Percentiles rank a stretch among this genome's conserved stretches.
phyloP scores from a whole-genome alignment of 2,113 vertebrate genomes.

The Gambusia holbrooki region DNA sequence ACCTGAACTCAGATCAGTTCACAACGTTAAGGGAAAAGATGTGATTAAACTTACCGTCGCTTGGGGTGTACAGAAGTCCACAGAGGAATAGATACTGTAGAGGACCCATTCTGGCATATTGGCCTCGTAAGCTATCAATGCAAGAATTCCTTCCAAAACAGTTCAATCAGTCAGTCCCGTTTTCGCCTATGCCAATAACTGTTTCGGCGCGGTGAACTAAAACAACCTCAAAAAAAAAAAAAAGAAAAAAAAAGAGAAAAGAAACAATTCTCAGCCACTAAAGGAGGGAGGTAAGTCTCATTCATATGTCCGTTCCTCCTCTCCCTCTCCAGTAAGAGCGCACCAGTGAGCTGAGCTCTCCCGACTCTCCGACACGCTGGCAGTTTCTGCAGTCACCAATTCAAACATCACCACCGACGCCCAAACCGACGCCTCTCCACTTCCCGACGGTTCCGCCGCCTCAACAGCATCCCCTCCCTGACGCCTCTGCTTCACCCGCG shows the following conservation, averaged over 20 bases:
- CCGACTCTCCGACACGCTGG: constrained; percentile 57
- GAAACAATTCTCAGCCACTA: constrained; percentile 15
- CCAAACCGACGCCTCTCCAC: constrained; percentile 58
- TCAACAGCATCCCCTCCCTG: constrained; percentile 30
- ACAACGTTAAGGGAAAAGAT: not conserved
- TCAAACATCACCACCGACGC: constrained; percentile 54
- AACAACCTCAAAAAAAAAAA: constrained; percentile 1
- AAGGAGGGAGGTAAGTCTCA: constrained; percentile 8
- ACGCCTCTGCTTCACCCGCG: constrained; percentile 28
- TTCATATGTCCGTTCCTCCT: constrained; percentile 55
- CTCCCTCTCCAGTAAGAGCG: constrained; percentile 51
- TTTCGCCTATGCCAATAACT: constrained; percentile 32
- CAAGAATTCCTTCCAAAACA: constrained; percentile 62
- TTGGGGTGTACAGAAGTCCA: constrained; percentile 75
- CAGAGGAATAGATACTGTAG: constrained; percentile 78
- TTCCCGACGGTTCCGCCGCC: constrained; percentile 23
- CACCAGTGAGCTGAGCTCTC: constrained; percentile 53
- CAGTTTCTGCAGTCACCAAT: constrained; percentile 66
- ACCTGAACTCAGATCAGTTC: not conserved
- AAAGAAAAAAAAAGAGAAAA: not conserved
- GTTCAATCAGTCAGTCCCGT: constrained; percentile 32
- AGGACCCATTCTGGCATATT: constrained; percentile 81
- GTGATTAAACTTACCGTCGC: constrained; percentile 66
- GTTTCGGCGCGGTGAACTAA: constrained; percentile 23
- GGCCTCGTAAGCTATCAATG: constrained; percentile 67